A percentile compares a stretch with the other conserved stretches of the same genome.
phyloP scores from a whole-genome alignment of 2,888 invertebrate species.

The Eucera pruinosa region DNA sequence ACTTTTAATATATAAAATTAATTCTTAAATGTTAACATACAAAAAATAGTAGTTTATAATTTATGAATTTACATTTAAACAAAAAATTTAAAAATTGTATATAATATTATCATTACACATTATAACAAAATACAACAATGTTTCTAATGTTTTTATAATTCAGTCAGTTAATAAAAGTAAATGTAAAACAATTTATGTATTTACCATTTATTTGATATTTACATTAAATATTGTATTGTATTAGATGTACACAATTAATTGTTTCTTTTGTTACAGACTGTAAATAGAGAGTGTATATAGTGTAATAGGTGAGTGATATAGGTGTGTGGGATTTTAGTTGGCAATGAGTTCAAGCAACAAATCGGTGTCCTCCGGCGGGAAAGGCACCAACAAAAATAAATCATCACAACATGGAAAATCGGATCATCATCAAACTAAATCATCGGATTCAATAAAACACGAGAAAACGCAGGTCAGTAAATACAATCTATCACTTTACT shows the following conservation, averaged over 20 bases:
- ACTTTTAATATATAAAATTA: not conserved
- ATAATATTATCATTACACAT: not conserved
- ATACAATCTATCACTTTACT: not conserved
- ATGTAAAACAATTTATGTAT: not conserved
- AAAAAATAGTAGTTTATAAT: not conserved
- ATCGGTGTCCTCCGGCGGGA: constrained; percentile 81
- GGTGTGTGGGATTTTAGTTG: constrained; percentile 79
- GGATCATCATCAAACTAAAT: constrained; percentile 81
- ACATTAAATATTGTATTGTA: not conserved
- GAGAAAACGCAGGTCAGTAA: constrained; percentile 81
- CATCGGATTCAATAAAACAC: constrained; percentile 80
- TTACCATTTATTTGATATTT: not conserved
- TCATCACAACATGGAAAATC: constrained; percentile 82
- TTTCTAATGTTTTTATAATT: not conserved
- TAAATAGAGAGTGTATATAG: constrained; percentile 94
- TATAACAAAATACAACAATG: not conserved
- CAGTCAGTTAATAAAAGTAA: not conserved
- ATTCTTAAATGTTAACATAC: not conserved
- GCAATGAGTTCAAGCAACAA: constrained; percentile 83
- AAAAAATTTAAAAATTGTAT: not conserved
- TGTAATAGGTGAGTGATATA: constrained; percentile 85
- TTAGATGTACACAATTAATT: constrained; percentile 34
- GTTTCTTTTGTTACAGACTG: constrained; percentile 87
- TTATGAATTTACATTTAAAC: not conserved
- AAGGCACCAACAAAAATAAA: constrained; percentile 80